These are phyloP conservation scores for Semotilus atromaculatus DNA, from an alignment of 2,797 vertebrate genomes.

Conservation along the genomic window DNA sequence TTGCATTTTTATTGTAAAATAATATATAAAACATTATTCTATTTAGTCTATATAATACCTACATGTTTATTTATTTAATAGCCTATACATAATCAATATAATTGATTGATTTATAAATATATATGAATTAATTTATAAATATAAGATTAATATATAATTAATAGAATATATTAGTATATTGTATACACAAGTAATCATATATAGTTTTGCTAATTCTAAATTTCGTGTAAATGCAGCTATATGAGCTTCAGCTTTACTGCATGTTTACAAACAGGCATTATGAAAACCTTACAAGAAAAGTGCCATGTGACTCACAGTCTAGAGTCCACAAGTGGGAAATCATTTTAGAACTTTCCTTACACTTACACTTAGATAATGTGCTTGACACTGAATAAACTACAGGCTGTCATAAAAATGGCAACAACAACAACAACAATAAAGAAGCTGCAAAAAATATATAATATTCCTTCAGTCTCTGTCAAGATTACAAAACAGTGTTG, in stretches of 20 bases:
- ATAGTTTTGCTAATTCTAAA: background rate
- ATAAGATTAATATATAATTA: no score
- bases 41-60: no score
- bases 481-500: background rate
- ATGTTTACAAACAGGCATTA: slow-evolving; percentile 31
- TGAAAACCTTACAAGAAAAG: slow-evolving; percentile 25
- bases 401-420: slow-evolving; percentile 32
- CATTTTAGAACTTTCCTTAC: slow-evolving; percentile 39
- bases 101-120: background rate
- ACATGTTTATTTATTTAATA: background rate
- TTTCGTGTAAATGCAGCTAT: no score
- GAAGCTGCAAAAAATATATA: background rate
- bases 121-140: background rate
- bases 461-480: background rate
- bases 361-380: slow-evolving; percentile 33
- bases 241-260: background rate
- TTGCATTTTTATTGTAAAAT: background rate
- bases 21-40: background rate
- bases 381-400: slow-evolving; percentile 39
- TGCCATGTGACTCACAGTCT: slow-evolving; percentile 38
- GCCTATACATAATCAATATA: background rate
- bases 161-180: background rate
- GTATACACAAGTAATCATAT: background rate
- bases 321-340: slow-evolving; percentile 24
- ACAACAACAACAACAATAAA: slow-evolving; percentile 2